Percentiles rank a stretch among this genome's conserved stretches.
phyloP scores from a whole-genome alignment of 2,797 vertebrate species.

The Micrastur ruficollis region DNA sequence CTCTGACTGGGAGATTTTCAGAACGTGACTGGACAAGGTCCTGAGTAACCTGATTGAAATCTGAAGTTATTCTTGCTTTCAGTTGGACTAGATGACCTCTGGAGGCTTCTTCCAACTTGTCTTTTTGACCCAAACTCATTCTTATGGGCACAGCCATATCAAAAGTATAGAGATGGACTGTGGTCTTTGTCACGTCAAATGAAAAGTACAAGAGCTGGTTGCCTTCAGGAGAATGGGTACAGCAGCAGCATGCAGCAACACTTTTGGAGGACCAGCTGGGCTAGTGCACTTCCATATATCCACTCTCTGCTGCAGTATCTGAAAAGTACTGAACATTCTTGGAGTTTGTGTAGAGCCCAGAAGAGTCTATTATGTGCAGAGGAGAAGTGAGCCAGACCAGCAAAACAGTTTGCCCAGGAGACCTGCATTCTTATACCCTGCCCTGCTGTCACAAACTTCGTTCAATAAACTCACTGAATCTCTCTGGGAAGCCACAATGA shows the following conservation, averaged over 20 bases:
- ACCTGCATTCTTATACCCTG: background rate
- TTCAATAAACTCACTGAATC: background rate
- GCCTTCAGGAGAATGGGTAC: background rate
- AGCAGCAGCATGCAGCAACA: background rate
- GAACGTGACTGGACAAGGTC: background rate
- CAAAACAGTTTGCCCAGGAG: background rate
- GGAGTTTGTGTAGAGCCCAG: background rate
- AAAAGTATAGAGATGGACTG: background rate
- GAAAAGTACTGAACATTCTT: background rate
- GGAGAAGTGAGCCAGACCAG: background rate
- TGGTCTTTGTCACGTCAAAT: background rate
- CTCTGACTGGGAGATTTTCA: background rate
- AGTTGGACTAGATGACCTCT: background rate
- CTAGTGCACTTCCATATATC: background rate
- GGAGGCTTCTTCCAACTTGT: background rate
- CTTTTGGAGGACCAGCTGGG: background rate
- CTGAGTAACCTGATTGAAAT: background rate
- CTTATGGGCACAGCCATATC: background rate
- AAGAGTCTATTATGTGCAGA: background rate
- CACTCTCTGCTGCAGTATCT: background rate
- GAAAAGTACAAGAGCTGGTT: background rate
- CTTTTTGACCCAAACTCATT: background rate
- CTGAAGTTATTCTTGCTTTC: background rate
- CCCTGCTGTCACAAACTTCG: background rate
- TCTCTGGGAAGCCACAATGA: background rate